Base-by-base conservation (phyloP, 2,797 vertebrate genomes). In the Spinus pinus region DNA sequence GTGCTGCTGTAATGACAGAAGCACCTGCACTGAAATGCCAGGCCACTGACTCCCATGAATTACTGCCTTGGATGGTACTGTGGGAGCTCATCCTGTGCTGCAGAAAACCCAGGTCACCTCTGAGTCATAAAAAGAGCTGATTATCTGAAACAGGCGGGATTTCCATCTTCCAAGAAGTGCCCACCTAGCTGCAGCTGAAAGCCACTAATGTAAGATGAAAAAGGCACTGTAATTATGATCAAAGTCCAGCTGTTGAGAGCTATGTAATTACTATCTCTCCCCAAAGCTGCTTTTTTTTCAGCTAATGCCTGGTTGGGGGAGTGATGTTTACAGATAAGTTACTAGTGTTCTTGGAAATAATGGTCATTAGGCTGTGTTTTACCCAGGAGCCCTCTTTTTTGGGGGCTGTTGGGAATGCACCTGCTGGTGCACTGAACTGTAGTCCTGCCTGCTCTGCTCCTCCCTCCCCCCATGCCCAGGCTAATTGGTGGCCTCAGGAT, bases 161-260 rank as follows among this genome's bases (percentile, higher is more conserved):
- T 96, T 96, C 91, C 83, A 92, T 90, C 90, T 96, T 96, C 93
- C 92, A 95, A 96, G 93, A 95, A 96, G 47, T 83, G 66, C 67
- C 96, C 90, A 93, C 64, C 86, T 92, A 95, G 64, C 81, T 95
- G 75, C 83, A 95, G 91, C 81, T 93, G 95, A 95, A 95, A 97
- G 96, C 95, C 85, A 69, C 97, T 96, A 95, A 96, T 82, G 88
- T 88, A 86, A 88, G 94, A 95, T 85, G 89, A 93, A 94, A 92
- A 96, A 95, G 92, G 81, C 94, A 92, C 96, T 96, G 89, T 97
- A 98, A 97, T 98, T 98, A 97, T 60, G 96, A 98, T 98, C 98
- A 98, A 98, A 98, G 98, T 96, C 95, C 91, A 93, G 77, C 85
- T 86, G 90, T 95, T 97, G 49, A 57, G 62, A 60, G 81, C 95